Percentiles rank a stretch among this genome's conserved stretches.
Evolutionary conservation across 1,140 invertebrate genomes (phyloP).

Genomic region (Drosophila fuyamai): DNA sequence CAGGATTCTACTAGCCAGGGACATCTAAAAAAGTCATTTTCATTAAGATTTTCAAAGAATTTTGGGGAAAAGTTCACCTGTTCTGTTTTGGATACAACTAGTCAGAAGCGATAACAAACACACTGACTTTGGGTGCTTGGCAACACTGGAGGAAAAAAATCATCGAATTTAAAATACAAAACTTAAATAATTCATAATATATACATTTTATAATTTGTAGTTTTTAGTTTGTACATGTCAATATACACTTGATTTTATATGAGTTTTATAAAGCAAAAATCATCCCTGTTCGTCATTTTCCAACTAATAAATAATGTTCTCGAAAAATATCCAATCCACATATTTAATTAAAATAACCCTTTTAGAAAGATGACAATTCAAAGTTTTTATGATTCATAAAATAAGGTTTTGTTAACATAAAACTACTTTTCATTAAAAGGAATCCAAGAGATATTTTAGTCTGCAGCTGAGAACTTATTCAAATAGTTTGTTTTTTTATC

Average conservation of each 20-base stretch:
- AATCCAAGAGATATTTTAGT: background rate
- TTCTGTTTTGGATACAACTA: background rate
- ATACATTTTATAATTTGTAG: too few species aligned
- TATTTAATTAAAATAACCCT: too few species aligned
- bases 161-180: background rate
- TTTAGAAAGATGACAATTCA: background rate
- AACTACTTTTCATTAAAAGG: conserved; percentile 9
- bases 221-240: too few species aligned
- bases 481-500: conserved; percentile 7
- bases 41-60: conserved; percentile 38
- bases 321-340: too few species aligned
- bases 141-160: conserved; percentile 4
- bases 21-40: conserved; percentile 60
- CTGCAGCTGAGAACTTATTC: background rate
- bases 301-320: too few species aligned
- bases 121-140: background rate
- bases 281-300: too few species aligned
- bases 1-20: conserved; percentile 55
- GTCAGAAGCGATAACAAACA: background rate
- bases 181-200: background rate
- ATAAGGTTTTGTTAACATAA: background rate
- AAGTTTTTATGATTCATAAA: background rate
- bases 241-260: too few species aligned
- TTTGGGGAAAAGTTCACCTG: conserved; percentile 31
- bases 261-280: too few species aligned